Conservation (phyloP, 2,797 vertebrate genomes). For the Thamnophis elegans region DNA sequence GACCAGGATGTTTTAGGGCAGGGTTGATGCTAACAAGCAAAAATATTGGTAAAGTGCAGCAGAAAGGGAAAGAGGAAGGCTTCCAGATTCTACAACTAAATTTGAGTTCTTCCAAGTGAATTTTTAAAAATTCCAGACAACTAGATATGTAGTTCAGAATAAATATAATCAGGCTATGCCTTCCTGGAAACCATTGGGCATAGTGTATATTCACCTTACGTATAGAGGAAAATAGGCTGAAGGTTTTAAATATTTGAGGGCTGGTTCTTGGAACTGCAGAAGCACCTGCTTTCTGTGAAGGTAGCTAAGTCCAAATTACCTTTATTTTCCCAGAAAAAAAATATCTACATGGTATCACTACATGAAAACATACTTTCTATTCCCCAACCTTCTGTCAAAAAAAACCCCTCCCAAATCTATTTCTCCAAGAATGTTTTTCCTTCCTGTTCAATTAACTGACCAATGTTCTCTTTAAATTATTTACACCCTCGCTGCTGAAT, state of each 20-base stretch:
- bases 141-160: neutral
- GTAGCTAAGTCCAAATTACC: neutral
- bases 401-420: neutral
- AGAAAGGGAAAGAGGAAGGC: neutral
- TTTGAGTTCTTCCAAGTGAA: neutral
- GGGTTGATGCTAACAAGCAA: neutral
- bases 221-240: neutral
- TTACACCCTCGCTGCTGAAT: constrained; percentile 58
- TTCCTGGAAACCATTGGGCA: neutral
- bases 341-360: neutral
- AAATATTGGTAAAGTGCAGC: constrained; percentile 12
- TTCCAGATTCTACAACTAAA: neutral
- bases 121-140: neutral
- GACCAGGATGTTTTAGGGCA: neutral
- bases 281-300: neutral
- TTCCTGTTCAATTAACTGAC: constrained; percentile 29
- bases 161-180: neutral
- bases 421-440: neutral
- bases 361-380: neutral
- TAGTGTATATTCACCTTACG: neutral
- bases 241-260: neutral
- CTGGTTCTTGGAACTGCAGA: neutral
- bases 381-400: neutral
- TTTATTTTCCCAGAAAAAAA: neutral
- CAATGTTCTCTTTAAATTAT: constrained; percentile 57